Evolutionary conservation across 2,888 invertebrate genomes (phyloP), one percentile per base, ranked within the genome.

Genomic region (Lochmaea capreae): DNA sequence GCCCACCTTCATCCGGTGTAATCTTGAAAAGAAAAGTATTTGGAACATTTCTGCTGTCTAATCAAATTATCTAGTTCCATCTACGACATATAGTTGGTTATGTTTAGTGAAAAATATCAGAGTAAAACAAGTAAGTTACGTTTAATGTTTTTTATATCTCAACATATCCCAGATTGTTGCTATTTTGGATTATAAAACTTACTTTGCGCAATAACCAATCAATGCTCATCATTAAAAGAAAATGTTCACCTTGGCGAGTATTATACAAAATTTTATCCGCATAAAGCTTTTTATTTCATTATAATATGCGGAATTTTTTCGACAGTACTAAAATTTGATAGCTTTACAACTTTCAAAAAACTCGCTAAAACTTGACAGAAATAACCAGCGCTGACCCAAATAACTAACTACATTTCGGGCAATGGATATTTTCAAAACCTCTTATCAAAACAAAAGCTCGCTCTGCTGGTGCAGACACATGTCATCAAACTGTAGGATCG

Each of bases 361-460:
- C 49, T 49, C 8, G 49, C n/a, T 49, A n/a, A 49, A 49, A 12
- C 14, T 8, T 49, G 49, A 49, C 49, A 14, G 14, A 12, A n/a
- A 49, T 16, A 54, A 9, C 54, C n/a, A 54, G 16, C 18, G 18
- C 10, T 18, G 11, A 54, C 18, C 18, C 18, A 18, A 11, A 8
- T 22, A 52, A 52, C 52, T 52, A 52, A n/a, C 16, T 18, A 54
- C 54, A 16, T 16, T 54, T 54, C 54, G 46, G 54, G 54, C 33
- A 66, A 58, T 66, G 66, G 72, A 72, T 68, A 72, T 72, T 66
- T 65, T 72, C 72, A 57, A 75, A 73, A 61, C 61, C 61, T 72
- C 72, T 75, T 49, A 39, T 63, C 22, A 12, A 46, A 58, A 57
- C 70, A 71, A 71, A 71, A 65, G 69, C 61, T 33, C 22, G 59